Percentiles rank a stretch among this genome's conserved stretches.
Evolutionary conservation across 2,113 vertebrate species (phyloP).

Genomic region (Amblyornis subalaris): DNA sequence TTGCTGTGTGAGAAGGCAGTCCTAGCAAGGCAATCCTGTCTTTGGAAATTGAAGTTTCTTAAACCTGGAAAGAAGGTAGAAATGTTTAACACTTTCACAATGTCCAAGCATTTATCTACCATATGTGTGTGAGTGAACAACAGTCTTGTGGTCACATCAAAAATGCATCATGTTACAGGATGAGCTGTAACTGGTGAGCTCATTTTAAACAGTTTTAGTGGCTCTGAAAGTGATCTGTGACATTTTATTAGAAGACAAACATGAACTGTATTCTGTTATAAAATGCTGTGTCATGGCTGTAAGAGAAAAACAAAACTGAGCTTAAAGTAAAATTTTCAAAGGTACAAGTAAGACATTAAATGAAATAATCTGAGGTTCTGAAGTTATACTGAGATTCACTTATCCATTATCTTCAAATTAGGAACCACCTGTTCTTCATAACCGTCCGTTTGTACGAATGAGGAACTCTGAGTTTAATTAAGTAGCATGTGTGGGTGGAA

Average conservation of each 20-base stretch:
- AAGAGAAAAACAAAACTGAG: conserved; percentile 25
- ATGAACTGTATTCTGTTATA: not conserved
- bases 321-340: conserved; percentile 46
- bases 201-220: not conserved
- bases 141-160: not conserved
- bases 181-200: not conserved
- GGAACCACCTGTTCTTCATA: conserved; percentile 73
- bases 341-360: conserved; percentile 52
- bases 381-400: conserved; percentile 55
- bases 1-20: not conserved
- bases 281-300: not conserved
- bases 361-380: conserved; percentile 39
- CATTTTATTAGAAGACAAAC: not conserved
- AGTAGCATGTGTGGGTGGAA: conserved; percentile 73
- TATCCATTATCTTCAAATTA: conserved; percentile 69
- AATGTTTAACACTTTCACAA: not conserved
- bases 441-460: conserved; percentile 64
- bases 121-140: not conserved
- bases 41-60: not conserved
- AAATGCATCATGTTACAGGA: not conserved
- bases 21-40: not conserved
- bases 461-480: conserved; percentile 76
- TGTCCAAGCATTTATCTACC: not conserved
- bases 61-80: not conserved
- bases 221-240: not conserved